These are phyloP conservation scores for Disparrhopalites patrizii DNA, from an alignment of 2,888 invertebrate species.

Conservation along the genomic window DNA sequence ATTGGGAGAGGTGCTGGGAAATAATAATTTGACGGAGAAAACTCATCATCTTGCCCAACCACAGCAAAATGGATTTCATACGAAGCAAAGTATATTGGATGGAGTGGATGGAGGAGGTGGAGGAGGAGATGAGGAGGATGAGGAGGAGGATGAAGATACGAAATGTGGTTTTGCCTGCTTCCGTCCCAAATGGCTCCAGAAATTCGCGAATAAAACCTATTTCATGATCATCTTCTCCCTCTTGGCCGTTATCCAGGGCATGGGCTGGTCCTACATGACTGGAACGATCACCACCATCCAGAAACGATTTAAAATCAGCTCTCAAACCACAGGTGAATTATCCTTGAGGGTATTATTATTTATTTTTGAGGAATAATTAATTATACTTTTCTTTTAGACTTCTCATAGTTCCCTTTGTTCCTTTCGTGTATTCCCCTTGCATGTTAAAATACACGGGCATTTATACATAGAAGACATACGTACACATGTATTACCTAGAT, in stretches of 20 bases:
- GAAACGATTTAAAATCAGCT: constrained; percentile 50
- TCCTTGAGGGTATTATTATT: too few relatives aligned
- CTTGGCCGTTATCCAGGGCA: constrained; percentile 48
- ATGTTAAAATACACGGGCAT: too few relatives aligned
- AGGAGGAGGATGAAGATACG: constrained; percentile 21
- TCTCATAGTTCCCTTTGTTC: too few relatives aligned
- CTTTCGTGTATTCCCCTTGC: too few relatives aligned
- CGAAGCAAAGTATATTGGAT: not conserved
- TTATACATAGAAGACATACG: too few relatives aligned
- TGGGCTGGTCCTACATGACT: constrained; percentile 48
- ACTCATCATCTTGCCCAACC: too few relatives aligned
- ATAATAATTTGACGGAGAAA: not conserved
- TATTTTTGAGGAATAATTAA: too few relatives aligned
- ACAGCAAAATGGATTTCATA: not conserved
- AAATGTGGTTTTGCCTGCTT: constrained; percentile 57
- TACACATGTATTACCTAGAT: too few relatives aligned
- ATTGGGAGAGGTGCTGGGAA: not conserved
- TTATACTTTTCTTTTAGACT: too few relatives aligned
- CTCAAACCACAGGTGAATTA: constrained; percentile 49
- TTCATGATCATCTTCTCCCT: constrained; percentile 63
- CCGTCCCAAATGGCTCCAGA: constrained; percentile 60
- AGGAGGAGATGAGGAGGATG: too few relatives aligned
- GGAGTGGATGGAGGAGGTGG: not conserved
- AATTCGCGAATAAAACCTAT: constrained; percentile 58
- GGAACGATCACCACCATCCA: constrained; percentile 50